Percentiles rank a stretch among this genome's conserved stretches.
Conservation (phyloP, 2,797 vertebrate genomes). For the Gymnothorax reevesii region DNA sequence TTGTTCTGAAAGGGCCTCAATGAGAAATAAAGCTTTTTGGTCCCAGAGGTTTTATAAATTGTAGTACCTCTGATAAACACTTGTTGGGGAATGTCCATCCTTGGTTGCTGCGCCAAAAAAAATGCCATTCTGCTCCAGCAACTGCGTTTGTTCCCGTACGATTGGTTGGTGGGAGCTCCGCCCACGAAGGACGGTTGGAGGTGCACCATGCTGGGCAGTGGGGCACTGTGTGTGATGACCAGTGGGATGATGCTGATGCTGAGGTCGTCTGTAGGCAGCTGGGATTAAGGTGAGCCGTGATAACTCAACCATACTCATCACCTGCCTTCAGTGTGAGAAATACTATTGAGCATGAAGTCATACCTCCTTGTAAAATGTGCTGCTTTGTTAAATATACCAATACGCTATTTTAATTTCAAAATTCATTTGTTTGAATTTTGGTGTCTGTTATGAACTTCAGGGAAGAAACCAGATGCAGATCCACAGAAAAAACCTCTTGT, state of each 20-base stretch:
- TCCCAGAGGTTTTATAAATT: too few relatives aligned
- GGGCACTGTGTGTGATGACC: slow-evolving; percentile 94
- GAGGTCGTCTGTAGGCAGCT: slow-evolving; percentile 96
- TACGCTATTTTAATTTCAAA: background rate
- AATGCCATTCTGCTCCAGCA: slow-evolving; percentile 29
- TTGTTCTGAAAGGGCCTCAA: too few relatives aligned
- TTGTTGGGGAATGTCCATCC: too few relatives aligned
- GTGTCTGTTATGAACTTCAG: background rate
- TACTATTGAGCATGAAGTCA: too few relatives aligned
- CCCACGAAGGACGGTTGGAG: slow-evolving; percentile 86
- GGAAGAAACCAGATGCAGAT: too few relatives aligned
- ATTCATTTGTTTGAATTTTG: background rate
- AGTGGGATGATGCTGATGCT: slow-evolving; percentile 93
- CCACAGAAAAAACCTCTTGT: too few relatives aligned
- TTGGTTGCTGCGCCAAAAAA: too few relatives aligned
- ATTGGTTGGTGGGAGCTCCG: slow-evolving; percentile 74
- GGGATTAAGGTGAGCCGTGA: slow-evolving; percentile 81
- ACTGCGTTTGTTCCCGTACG: slow-evolving; percentile 70
- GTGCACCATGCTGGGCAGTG: slow-evolving; percentile 87
- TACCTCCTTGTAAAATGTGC: too few relatives aligned
- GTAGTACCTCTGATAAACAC: too few relatives aligned
- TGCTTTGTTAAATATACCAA: background rate
- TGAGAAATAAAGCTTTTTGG: too few relatives aligned
- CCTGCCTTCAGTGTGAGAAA: background rate
- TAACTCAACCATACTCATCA: too few relatives aligned